phyloP scores from a whole-genome alignment of 1,140 invertebrate species.

The Dinothrombium tinctorium region DNA sequence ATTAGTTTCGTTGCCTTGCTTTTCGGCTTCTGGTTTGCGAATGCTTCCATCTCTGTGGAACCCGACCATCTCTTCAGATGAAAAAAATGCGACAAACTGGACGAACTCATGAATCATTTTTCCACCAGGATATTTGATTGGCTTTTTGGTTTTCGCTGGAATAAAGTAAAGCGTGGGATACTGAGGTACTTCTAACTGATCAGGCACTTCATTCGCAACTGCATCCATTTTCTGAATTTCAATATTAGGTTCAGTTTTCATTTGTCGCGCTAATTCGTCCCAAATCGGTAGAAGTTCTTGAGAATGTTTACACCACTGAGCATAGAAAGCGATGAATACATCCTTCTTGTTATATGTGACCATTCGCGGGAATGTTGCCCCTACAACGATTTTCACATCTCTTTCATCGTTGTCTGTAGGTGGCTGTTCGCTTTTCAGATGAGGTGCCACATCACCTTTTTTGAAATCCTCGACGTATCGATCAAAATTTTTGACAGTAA shows the following conservation, averaged over 20 bases:
- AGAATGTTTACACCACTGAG: constrained; percentile 29
- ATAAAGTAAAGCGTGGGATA: constrained; percentile 29
- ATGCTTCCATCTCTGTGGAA: constrained; percentile 11
- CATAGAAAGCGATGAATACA: constrained; percentile 27
- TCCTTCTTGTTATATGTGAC: constrained; percentile 22
- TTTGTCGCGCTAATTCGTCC: constrained; percentile 22
- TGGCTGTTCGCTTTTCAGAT: background rate
- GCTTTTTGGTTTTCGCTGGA: constrained; percentile 22
- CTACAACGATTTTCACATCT: constrained; percentile 7
- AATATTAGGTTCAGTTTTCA: constrained; percentile 19
- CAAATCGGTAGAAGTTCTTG: constrained; percentile 24
- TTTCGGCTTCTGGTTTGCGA: no score
- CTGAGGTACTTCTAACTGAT: constrained; percentile 24
- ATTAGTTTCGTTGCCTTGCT: no score
- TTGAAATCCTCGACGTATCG: background rate
- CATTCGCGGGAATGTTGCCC: constrained; percentile 23
- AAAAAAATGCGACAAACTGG: background rate
- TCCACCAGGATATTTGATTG: background rate
- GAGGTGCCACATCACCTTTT: background rate
- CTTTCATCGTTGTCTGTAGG: background rate
- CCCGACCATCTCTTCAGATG: background rate
- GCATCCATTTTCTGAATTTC: constrained; percentile 29
- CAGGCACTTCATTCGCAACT: constrained; percentile 26
- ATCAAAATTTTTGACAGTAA: background rate
- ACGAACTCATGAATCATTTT: background rate